A percentile compares a stretch with the other conserved stretches of the same genome.
These are phyloP conservation scores for Nematopogon swammerdamellus DNA, from an alignment of 2,888 invertebrate species.

Conservation along the genomic window DNA sequence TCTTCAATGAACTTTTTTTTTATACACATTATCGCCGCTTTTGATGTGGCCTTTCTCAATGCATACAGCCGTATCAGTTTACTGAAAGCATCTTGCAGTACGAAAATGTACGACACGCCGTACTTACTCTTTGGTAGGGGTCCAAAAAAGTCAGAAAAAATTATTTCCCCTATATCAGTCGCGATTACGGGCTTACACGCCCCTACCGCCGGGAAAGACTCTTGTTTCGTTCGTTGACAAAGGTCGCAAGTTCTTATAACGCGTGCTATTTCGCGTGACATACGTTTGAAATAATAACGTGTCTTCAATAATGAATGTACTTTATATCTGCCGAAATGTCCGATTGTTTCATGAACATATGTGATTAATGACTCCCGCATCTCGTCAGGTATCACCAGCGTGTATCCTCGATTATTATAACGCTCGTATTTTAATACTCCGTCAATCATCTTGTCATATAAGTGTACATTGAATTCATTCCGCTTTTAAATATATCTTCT, in stretches of 20 bases:
- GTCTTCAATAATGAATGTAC: too few species aligned
- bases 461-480: too few species aligned
- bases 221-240: slow-evolving; percentile 6
- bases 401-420: too few species aligned
- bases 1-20: background rate
- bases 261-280: slow-evolving; percentile 1
- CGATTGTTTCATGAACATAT: slow-evolving; percentile 3
- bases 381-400: background rate
- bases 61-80: background rate
- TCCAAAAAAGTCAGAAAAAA: background rate
- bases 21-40: background rate
- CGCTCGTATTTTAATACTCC: too few species aligned
- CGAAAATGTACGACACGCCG: background rate
- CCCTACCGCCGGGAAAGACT: slow-evolving; percentile 4
- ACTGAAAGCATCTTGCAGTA: background rate
- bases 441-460: too few species aligned
- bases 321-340: slow-evolving; percentile 5
- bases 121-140: background rate
- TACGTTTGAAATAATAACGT: too few species aligned
- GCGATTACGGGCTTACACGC: background rate
- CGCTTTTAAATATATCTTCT: too few species aligned
- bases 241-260: slow-evolving; percentile 5
- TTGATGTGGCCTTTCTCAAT: background rate
- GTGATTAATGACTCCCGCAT: too few species aligned
- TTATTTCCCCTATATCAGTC: background rate